phyloP scores from a whole-genome alignment of 2,113 vertebrate species.

The Ophiodon elongatus region DNA sequence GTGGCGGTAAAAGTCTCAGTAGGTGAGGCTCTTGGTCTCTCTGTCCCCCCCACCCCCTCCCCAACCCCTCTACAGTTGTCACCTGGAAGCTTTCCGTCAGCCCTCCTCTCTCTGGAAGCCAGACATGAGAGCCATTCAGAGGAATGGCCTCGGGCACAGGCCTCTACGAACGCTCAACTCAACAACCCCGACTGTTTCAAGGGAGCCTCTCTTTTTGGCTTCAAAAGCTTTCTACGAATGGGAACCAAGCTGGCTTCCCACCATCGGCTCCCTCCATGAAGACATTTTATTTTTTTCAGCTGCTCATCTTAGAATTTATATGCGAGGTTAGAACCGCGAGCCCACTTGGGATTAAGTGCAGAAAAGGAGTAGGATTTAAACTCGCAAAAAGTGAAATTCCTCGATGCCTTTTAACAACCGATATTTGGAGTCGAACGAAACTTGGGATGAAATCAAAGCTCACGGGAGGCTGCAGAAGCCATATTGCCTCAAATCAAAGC shows the following conservation, averaged over 20 bases:
- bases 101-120: constrained; percentile 54
- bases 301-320: constrained; percentile 61
- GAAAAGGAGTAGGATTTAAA: constrained; percentile 50
- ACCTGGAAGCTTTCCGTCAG: constrained; percentile 75
- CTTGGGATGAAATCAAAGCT: constrained; percentile 28
- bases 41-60: constrained; percentile 2
- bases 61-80: constrained; percentile 52
- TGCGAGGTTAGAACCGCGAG: constrained; percentile 48
- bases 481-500: constrained; percentile 39
- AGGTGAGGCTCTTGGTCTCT: constrained; percentile 27
- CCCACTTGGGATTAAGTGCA: constrained; percentile 55
- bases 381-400: constrained; percentile 52
- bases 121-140: constrained; percentile 73
- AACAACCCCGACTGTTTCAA: constrained; percentile 68
- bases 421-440: constrained; percentile 40
- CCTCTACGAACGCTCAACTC: constrained; percentile 53
- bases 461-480: neutral
- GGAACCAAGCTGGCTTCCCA: constrained; percentile 71
- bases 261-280: constrained; percentile 62
- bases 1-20: constrained; percentile 31
- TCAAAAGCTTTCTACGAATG: constrained; percentile 74
- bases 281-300: constrained; percentile 49
- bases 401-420: constrained; percentile 30
- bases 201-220: constrained; percentile 61
- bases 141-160: constrained; percentile 72